phyloP scores from a whole-genome alignment of 2,113 vertebrate species.

The Paradoxurus hermaphroditus region DNA sequence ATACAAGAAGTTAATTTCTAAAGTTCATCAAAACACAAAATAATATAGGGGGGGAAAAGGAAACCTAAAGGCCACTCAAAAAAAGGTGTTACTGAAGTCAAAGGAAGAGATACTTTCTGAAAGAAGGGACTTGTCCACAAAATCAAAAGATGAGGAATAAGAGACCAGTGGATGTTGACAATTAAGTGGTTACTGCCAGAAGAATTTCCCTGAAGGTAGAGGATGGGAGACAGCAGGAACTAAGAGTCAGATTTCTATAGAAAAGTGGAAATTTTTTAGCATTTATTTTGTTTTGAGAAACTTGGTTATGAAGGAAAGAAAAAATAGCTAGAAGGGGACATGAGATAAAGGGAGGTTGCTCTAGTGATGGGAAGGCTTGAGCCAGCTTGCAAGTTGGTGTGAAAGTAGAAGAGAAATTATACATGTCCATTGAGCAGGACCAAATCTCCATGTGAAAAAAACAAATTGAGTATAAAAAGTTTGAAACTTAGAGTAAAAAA shows the following conservation, averaged over 20 bases:
- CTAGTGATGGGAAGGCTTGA: neutral
- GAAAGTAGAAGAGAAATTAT: neutral
- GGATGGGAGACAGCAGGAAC: neutral
- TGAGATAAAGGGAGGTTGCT: neutral
- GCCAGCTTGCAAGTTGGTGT: neutral
- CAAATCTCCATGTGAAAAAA: neutral
- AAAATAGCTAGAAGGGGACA: neutral
- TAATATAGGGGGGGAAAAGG: neutral
- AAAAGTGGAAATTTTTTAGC: neutral
- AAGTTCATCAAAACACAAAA: neutral
- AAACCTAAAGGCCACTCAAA: neutral
- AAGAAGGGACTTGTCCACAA: neutral
- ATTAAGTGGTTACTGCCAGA: neutral
- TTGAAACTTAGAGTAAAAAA: neutral
- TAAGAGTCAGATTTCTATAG: neutral
- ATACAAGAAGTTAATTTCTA: neutral
- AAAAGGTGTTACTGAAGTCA: neutral
- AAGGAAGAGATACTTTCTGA: neutral
- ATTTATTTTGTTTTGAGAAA: neutral
- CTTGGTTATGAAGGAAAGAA: neutral
- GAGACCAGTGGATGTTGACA: neutral
- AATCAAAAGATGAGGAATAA: neutral
- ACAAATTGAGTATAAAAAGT: neutral
- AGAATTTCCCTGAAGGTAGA: neutral
- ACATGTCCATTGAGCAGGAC: neutral